Percentiles rank a stretch among this genome's conserved stretches.
These are phyloP conservation scores for Pyrocoelia pectoralis DNA, from an alignment of 2,888 invertebrate genomes.

Conservation along the genomic window DNA sequence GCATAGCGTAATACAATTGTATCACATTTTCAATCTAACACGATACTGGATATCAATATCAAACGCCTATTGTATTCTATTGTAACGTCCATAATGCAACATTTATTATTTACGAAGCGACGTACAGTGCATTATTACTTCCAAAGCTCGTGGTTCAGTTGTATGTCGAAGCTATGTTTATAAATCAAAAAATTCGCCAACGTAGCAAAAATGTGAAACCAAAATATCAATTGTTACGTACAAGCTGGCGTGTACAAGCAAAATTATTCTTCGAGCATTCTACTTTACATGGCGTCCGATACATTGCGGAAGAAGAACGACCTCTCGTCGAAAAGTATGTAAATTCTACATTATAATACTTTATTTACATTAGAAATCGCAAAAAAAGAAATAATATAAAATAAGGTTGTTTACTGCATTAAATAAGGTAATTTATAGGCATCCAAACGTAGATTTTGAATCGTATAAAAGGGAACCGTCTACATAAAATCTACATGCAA, in stretches of 20 bases:
- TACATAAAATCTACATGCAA: conserved; percentile 5
- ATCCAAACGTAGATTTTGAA: background rate
- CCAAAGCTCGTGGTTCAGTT: background rate
- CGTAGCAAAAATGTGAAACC: conserved; percentile 23
- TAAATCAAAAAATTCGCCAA: conserved; percentile 5
- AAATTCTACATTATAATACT: conserved; percentile 2
- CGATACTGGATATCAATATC: conserved; percentile 17
- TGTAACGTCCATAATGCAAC: conserved; percentile 19
- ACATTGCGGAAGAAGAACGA: conserved; percentile 77
- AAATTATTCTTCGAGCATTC: conserved; percentile 80
- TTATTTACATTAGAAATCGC: background rate
- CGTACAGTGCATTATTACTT: background rate
- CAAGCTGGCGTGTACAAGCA: conserved; percentile 75
- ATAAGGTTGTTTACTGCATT: background rate
- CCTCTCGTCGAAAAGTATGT: conserved; percentile 80
- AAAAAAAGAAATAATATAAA: background rate
- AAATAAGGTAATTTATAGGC: conserved; percentile 3
- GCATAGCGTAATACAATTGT: conserved; percentile 17
- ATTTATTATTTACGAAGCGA: conserved; percentile 21
- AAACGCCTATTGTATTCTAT: conserved; percentile 16
- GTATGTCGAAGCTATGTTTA: conserved; percentile 6
- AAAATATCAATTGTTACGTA: conserved; percentile 58
- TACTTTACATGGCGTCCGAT: conserved; percentile 80
- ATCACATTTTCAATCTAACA: conserved; percentile 24
- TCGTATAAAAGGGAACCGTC: background rate